Evolutionary conservation across 2,113 vertebrate species (phyloP), one percentile per base, ranked within the genome.

Genomic region (Marmota flaviventris): DNA sequence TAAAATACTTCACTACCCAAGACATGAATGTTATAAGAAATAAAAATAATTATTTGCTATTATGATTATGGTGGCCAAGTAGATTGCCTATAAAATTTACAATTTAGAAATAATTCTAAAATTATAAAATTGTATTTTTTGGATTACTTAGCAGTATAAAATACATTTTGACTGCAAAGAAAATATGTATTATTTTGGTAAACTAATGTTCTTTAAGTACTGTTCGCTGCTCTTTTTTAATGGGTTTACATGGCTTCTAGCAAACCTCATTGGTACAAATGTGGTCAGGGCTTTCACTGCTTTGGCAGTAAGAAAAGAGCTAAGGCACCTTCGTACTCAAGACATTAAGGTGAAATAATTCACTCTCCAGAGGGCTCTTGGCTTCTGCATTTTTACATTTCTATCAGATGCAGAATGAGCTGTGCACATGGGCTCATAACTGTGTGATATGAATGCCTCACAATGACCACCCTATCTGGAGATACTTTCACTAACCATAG

Each of bases 41-140:
- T 75, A 94, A 91, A 73, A 20, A 42, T 93, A 93, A 77, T 45
- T 83, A 83, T 67, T 94, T 95, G 67, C 16, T 63, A 94, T 85
- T 61, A 91, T 86, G 65, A 63, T 82, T 77, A 4, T 72, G 5
- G 42, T 93, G 32, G 24, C n/a, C 48, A 89, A 67, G 7, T 34
- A 73, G 9, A 97, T 65, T 84, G 89, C 76, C 24, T 90, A 45
- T 77, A 88, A 86, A 39, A 77, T 89, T 81, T 91, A 48, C 11
- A 91, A 45, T 89, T 79, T 94, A 83, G 8, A 91, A 91, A 29
- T 92, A 8, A 95, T 58, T 78, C n/a, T 77, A 73, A 53, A 63
- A 77, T 67, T 69, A 63, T 95, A 85, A 93, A 89, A 77, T 94
- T 81, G 2, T 69, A 8, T 22, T 48, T 37, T 85, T 48, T 39